Conservation (phyloP, 2,888 invertebrate genomes). For the Aphodius granarius region DNA sequence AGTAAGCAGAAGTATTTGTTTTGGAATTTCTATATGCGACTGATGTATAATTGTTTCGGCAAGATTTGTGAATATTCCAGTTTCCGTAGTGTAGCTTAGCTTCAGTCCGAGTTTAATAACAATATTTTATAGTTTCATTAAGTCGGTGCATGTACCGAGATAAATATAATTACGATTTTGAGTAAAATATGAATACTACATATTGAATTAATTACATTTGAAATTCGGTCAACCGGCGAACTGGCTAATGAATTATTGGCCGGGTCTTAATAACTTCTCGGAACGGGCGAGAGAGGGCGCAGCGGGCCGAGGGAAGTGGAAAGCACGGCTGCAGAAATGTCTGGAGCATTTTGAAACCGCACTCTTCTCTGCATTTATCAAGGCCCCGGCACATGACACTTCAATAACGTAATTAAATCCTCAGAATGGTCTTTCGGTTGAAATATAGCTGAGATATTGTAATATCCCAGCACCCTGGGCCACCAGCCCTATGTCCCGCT, state of each 20-base stretch:
- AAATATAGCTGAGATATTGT: slow-evolving; percentile 53
- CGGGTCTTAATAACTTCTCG: slow-evolving; percentile 47
- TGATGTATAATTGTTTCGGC: background rate
- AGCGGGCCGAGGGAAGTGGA: slow-evolving; percentile 8
- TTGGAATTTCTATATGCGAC: background rate
- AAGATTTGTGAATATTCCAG: too few relatives aligned
- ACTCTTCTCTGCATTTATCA: slow-evolving; percentile 51
- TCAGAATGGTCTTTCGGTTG: slow-evolving; percentile 52
- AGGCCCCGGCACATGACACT: slow-evolving; percentile 54
- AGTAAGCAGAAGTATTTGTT: background rate
- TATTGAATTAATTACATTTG: slow-evolving; percentile 23
- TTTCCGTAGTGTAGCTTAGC: too few relatives aligned
- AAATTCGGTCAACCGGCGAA: slow-evolving; percentile 25
- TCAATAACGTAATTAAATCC: slow-evolving; percentile 56
- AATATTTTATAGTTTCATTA: background rate
- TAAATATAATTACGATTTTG: slow-evolving; percentile 2
- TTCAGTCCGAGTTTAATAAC: background rate
- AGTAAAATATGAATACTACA: slow-evolving; percentile 22
- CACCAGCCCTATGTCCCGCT: slow-evolving; percentile 40
- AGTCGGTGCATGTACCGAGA: background rate
- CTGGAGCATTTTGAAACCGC: slow-evolving; percentile 44
- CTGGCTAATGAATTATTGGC: slow-evolving; percentile 44
- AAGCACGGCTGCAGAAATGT: slow-evolving; percentile 42
- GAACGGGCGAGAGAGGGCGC: background rate
- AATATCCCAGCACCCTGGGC: slow-evolving; percentile 28